phyloP scores from a whole-genome alignment of 2,888 invertebrate genomes.

The Melinaea marsaeus region DNA sequence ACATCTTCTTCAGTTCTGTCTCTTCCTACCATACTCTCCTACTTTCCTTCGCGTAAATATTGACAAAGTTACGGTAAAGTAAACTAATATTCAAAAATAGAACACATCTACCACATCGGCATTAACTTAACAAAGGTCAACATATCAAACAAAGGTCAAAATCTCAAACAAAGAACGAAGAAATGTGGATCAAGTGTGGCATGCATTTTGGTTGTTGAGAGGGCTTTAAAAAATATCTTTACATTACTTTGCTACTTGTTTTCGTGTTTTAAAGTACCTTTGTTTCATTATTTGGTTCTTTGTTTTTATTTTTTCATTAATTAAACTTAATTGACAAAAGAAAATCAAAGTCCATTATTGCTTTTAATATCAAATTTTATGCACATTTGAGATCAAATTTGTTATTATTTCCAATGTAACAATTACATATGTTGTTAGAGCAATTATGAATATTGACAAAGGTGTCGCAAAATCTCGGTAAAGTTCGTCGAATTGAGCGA shows the following conservation, averaged over 20 bases:
- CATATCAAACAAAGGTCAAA: constrained; percentile 30
- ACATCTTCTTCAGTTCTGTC: no score
- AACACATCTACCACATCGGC: constrained; percentile 4
- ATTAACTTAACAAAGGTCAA: constrained; percentile 14
- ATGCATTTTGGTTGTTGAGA: constrained; percentile 4
- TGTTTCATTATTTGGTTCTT: background rate
- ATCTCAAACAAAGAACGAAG: constrained; percentile 26
- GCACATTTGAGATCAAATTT: no score
- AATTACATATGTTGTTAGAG: no score
- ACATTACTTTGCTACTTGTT: background rate
- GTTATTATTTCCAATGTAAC: no score
- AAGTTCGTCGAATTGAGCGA: no score
- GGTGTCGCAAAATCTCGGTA: no score
- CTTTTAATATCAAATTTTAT: no score
- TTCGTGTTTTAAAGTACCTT: constrained; percentile 2
- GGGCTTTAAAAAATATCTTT: background rate
- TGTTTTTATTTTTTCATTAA: background rate
- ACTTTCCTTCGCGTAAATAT: no score
- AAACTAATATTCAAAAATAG: constrained; percentile 4
- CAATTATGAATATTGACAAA: no score
- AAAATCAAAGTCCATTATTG: no score
- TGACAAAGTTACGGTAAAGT: no score
- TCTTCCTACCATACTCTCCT: no score
- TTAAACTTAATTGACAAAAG: background rate
- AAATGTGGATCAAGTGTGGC: constrained; percentile 5